phyloP scores from a whole-genome alignment of 2,113 vertebrate species.

The Thomomys bottae region DNA sequence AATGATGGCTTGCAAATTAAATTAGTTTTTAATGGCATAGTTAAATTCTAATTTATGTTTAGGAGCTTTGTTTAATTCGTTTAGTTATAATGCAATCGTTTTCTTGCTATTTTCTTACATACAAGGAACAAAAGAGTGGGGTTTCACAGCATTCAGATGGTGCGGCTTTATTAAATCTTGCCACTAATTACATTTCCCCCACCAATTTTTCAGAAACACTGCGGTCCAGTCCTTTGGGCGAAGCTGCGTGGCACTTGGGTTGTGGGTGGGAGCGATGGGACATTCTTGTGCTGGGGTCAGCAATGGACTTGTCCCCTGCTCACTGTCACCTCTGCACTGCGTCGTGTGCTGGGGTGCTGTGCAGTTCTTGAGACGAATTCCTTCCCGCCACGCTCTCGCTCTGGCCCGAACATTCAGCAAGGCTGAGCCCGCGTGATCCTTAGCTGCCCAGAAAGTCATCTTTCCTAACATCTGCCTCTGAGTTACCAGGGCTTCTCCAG shows the following conservation, averaged over 20 bases:
- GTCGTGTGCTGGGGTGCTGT: too few relatives aligned
- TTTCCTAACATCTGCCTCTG: conserved; percentile 46
- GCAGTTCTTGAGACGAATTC: conserved; percentile 64
- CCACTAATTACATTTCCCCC: conserved; percentile 80
- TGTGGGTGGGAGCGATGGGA: too few relatives aligned
- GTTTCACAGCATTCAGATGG: conserved; percentile 61
- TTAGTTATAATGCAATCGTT: conserved; percentile 85
- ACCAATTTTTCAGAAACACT: conserved; percentile 80
- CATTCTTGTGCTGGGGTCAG: too few relatives aligned
- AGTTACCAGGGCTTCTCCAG: neutral
- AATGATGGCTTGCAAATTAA: conserved; percentile 88
- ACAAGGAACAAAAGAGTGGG: conserved; percentile 79
- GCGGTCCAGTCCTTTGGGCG: conserved; percentile 56
- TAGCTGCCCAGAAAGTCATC: conserved; percentile 65
- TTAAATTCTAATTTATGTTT: conserved; percentile 92
- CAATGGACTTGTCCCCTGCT: too few relatives aligned
- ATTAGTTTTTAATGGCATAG: conserved; percentile 87
- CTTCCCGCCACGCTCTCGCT: conserved; percentile 60
- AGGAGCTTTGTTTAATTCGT: conserved; percentile 88
- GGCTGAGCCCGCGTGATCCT: conserved; percentile 72
- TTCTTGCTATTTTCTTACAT: conserved; percentile 84
- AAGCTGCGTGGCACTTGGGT: too few relatives aligned
- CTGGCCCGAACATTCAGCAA: conserved; percentile 62
- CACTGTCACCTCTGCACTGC: too few relatives aligned
- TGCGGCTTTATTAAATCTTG: conserved; percentile 83